These are phyloP conservation scores for Notamacropus eugenii DNA, from an alignment of 2,797 vertebrate species.

Conservation along the genomic window DNA sequence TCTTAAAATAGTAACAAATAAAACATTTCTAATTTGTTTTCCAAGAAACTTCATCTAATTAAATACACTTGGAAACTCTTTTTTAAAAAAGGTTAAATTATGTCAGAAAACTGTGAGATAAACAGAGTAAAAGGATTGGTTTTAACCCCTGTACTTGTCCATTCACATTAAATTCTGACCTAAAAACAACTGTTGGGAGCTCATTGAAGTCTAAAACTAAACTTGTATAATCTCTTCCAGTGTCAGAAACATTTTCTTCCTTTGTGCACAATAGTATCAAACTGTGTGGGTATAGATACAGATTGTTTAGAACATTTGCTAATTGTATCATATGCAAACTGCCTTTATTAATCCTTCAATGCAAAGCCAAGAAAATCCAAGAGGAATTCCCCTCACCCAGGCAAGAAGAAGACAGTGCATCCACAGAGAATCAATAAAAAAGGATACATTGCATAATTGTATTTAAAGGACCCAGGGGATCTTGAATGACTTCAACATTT, in stretches of 20 bases:
- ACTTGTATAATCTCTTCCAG: not conserved
- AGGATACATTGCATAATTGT: not conserved
- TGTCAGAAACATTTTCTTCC: not conserved
- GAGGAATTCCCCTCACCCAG: not conserved
- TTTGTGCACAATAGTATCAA: not conserved
- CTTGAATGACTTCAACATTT: slow-evolving; percentile 18
- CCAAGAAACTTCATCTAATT: slow-evolving; percentile 42
- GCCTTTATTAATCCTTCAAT: not conserved
- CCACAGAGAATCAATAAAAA: slow-evolving; percentile 10
- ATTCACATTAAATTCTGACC: slow-evolving; percentile 7
- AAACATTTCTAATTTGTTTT: slow-evolving; percentile 28
- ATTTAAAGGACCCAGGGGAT: not conserved
- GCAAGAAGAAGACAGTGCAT: not conserved
- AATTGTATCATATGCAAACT: slow-evolving; percentile 6
- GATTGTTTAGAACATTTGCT: not conserved
- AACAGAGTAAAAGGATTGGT: not conserved
- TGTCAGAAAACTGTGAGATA: slow-evolving; percentile 8
- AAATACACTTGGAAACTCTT: not conserved
- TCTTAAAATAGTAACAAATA: not conserved
- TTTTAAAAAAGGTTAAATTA: not conserved
- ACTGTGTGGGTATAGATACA: slow-evolving; percentile 10
- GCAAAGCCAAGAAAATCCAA: not conserved
- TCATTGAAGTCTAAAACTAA: slow-evolving; percentile 36
- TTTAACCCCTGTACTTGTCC: not conserved
- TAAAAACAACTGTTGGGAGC: not conserved